Conservation (phyloP, 2,113 vertebrate species). For the Sterna hirundo region DNA sequence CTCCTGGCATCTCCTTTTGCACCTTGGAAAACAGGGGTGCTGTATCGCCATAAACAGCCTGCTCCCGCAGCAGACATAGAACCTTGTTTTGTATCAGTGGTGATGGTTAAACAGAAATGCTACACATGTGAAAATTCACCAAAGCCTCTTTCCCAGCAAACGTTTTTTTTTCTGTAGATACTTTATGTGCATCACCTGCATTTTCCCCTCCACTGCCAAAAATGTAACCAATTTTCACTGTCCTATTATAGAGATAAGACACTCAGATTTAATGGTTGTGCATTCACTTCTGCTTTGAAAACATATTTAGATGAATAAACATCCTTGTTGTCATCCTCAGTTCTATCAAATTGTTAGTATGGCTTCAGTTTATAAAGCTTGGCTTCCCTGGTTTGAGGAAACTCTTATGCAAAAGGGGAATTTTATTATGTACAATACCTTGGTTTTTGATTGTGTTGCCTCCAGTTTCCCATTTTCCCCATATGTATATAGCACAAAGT, state of each 20-base stretch:
- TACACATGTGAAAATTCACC: not conserved
- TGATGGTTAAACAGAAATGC: not conserved
- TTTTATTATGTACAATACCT: slow-evolving; percentile 35
- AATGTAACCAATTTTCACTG: not conserved
- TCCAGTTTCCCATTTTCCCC: slow-evolving; percentile 53
- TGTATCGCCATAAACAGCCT: not conserved
- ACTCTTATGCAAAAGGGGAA: not conserved
- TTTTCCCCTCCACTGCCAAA: not conserved
- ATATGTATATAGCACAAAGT: slow-evolving; percentile 65
- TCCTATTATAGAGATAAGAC: not conserved
- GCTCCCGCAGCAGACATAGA: not conserved
- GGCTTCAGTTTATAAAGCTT: not conserved
- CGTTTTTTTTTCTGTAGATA: not conserved
- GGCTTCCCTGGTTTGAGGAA: not conserved
- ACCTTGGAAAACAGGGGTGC: not conserved
- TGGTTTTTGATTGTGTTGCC: not conserved
- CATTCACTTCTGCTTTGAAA: not conserved
- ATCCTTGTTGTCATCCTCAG: not conserved
- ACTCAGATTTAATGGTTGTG: not conserved
- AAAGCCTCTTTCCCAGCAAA: not conserved
- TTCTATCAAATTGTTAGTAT: not conserved
- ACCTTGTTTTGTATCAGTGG: not conserved
- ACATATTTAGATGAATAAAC: not conserved
- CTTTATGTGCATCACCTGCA: not conserved
- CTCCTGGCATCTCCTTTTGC: not conserved